A percentile compares a stretch with the other conserved stretches of the same genome.
These are phyloP conservation scores for Zaprionus nigranus DNA, from an alignment of 1,140 invertebrate species.

Conservation along the genomic window DNA sequence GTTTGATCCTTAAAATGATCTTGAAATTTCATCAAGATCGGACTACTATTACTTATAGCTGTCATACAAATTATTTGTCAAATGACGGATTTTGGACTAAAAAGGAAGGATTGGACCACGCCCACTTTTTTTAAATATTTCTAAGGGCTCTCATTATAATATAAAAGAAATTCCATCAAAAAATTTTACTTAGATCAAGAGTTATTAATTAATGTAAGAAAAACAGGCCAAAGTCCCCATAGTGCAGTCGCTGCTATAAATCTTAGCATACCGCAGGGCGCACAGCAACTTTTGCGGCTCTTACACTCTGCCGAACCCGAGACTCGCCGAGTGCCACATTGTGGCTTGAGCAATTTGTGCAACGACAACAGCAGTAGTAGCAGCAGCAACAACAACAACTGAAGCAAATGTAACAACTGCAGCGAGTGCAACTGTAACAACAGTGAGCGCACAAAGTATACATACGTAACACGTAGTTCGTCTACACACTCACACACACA, in stretches of 20 bases:
- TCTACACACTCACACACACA: background rate
- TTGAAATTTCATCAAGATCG: too few relatives aligned
- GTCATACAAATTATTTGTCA: too few relatives aligned
- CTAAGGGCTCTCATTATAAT: too few relatives aligned
- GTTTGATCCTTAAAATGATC: too few relatives aligned
- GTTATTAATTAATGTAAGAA: too few relatives aligned
- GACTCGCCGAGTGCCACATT: conserved; percentile 58
- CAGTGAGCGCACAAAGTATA: conserved; percentile 60
- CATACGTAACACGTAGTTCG: conserved; percentile 34
- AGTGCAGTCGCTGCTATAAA: conserved; percentile 75
- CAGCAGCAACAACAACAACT: conserved; percentile 33
- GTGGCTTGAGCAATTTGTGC: conserved; percentile 80
- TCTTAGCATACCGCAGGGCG: conserved; percentile 79
- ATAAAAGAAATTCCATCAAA: too few relatives aligned
- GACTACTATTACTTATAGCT: too few relatives aligned
- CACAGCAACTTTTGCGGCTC: conserved; percentile 59
- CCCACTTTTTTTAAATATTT: too few relatives aligned
- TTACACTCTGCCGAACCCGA: conserved; percentile 12
- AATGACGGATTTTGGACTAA: too few relatives aligned
- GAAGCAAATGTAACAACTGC: conserved; percentile 25
- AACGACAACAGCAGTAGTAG: conserved; percentile 52
- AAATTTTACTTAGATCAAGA: too few relatives aligned
- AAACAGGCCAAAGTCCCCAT: too few relatives aligned
- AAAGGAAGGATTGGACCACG: too few relatives aligned
- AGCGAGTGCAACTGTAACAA: conserved; percentile 41